Evolutionary conservation across 2,113 vertebrate genomes (phyloP), one percentile per base, ranked within the genome.

Genomic region (Pelecanus crispus): DNA sequence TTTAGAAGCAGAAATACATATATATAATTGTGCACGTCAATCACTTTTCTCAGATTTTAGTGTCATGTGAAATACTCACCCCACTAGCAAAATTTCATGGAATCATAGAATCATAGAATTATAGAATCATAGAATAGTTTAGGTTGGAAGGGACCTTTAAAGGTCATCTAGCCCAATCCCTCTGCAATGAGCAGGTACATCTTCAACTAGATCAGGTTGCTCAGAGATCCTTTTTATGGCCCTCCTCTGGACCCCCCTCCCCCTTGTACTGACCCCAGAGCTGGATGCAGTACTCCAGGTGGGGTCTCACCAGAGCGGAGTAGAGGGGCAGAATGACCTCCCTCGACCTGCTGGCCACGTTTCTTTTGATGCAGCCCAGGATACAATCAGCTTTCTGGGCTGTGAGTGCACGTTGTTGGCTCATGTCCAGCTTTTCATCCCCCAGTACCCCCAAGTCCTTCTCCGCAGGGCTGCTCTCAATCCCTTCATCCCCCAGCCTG

Each of bases 331-430:
- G 34, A 59, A 10, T 59, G 14, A 36, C 21, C 22, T 59, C 34
- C 22, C 14, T 59, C 6, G 2, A 36, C 58, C 58, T 59, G 34
- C 58, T 59, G 58, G 58, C 58, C 58, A 36, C 2, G 6, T 9
- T 36, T 15, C 34, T 26, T 62, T 28, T 52, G 14, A 28, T 38
- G 20, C 70, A 86, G 53, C 17, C 49, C 66, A 40, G 44, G n/a
- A 40, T 40, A 17, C 1, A 0, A 7, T 22, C 49, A 29, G 38
- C 11, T 26, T 29, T 45, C 20, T 45, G 71, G 71, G 53, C 36
- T 79, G 34, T 0, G 2, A 32, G 31, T 2, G 15, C 22, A 4
- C 6, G 11, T 34, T 62, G 4, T 3, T 4, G 2, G 9, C 11
- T 70, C 28, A 73, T 17, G 58, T 25, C 34, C 34, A 59, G 58